A percentile compares a stretch with the other conserved stretches of the same genome.
These are phyloP conservation scores for Pogoniulus pusillus DNA, from an alignment of 2,797 vertebrate genomes.

Conservation along the genomic window DNA sequence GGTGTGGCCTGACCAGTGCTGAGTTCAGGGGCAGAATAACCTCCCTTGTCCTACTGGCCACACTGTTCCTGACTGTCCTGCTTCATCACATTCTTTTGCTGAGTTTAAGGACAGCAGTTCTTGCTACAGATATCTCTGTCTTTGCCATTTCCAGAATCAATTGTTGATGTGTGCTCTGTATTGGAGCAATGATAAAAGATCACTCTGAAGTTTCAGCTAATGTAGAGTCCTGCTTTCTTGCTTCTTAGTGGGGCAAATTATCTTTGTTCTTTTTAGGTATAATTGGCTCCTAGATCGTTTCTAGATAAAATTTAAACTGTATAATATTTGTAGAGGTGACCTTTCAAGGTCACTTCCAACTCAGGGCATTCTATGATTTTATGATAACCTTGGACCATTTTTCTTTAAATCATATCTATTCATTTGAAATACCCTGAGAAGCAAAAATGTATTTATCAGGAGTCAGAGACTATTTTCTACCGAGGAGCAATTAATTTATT, in stretches of 20 bases:
- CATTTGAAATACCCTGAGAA: not conserved
- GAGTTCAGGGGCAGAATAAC: too few relatives aligned
- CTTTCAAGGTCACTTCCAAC: too few relatives aligned
- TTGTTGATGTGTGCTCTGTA: not conserved
- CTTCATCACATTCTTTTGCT: not conserved
- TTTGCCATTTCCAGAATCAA: not conserved
- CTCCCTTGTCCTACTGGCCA: too few relatives aligned
- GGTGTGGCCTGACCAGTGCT: too few relatives aligned
- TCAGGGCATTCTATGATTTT: too few relatives aligned
- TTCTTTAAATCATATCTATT: not conserved
- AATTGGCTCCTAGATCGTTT: not conserved
- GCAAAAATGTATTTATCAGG: not conserved
- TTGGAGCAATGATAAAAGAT: not conserved
- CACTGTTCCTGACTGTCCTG: too few relatives aligned
- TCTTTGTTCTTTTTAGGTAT: not conserved
- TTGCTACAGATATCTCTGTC: not conserved
- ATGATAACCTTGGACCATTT: not conserved
- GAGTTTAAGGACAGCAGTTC: not conserved
- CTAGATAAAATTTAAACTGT: not conserved
- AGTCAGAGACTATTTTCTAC: not conserved
- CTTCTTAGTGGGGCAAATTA: not conserved
- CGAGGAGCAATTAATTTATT: not conserved
- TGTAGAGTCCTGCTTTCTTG: not conserved
- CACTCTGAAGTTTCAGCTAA: not conserved
- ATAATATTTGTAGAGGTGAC: not conserved